Evolutionary conservation across 2,797 vertebrate genomes (phyloP), one percentile per base, ranked within the genome.

Genomic region (Mormyrops attenuatus): DNA sequence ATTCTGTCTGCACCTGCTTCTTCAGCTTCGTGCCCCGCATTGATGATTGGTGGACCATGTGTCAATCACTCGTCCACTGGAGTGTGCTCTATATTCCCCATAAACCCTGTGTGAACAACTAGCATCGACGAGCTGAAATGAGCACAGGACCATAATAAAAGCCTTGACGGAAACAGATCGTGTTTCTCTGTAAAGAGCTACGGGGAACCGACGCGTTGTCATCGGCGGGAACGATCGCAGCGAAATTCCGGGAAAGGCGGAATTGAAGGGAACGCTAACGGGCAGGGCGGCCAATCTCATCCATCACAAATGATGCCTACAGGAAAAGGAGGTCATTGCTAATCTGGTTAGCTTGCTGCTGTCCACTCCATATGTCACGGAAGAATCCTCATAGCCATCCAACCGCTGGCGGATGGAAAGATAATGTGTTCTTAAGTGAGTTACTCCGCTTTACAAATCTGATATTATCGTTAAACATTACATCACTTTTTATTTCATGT

Each of bases 361-460:
- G 91, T 80, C 91, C 91, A 88, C 89, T 90, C 82, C 88, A 88
- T 89, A 91, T 92, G 90, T 91, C 88, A 90, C 87, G 85, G 89
- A 89, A 88, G 89, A 88, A 89, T 90, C 88, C 89, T 89, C 87
- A 77, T 44, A 85, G 87, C 84, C 91, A 92, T 92, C 89, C 90
- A 90, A 92, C 92, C 92, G 69, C 49, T 53, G 85, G 26, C 85
- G 86, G 87, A 89, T 91, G 89, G 90, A 91, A 91, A 92, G 90
- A 87, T 94, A 94, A 94, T 93, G 93, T 93, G 92, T 92, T 89
- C 92, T 84, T 91, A 92, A 94, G 89, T 92, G 92, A 93, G 92
- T 93, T 94, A 93, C 90, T 90, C 90, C 87, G 89, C 88, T 60
- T 89, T 88, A 85, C 89, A 88, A 90, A 93, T 92, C 89, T 89